Base-by-base conservation (phyloP, 2,888 invertebrate species). In the Merodon equestris region DNA sequence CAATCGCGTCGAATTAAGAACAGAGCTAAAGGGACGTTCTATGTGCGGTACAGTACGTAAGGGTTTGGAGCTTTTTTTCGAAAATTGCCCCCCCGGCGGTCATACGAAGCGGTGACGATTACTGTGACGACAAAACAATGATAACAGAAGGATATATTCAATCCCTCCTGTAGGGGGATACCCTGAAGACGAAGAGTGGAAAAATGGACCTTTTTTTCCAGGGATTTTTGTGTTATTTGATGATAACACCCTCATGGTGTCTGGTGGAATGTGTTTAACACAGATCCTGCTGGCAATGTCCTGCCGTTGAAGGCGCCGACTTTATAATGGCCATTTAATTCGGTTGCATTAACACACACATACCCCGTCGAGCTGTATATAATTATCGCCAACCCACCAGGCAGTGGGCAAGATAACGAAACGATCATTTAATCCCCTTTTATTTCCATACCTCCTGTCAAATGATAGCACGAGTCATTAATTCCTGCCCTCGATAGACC, bases 91-190 rank as follows among this genome's bases (percentile, higher is more conserved):
- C n/a, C 27, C 47, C 27, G 51, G 73, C 54, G 72, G 72, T 73
- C 73, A 73, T 58, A 79, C 68, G 72, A 61, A 67, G 57, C 67
- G 47, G 51, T 67, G 56, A 60, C 56, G 66, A 72, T 72, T 67
- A 72, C 60, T 51, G 56, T 68, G 79, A 73, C 68, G 67, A 79
- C 67, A 79, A 67, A 79, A 68, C 68, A 73, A 73, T 73, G 79
- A 79, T 73, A 77, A 42, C 27, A 7, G 42, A 40, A 36, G 48
- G 15, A n/a, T 13, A 54, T n/a, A 40, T n/a, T 10, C 40, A 7
- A 40, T 40, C 27, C 27, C 27, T 4, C 3, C 27, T 27, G 27
- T 40, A 40, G 40, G 13, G 34, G 2, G 15, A 10, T 27, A 27
- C 27, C 27, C 27, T 7, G 7, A 7, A 27, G 27, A 27, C 7